Percentiles rank a stretch among this genome's conserved stretches.
phyloP scores from a whole-genome alignment of 2,888 invertebrate genomes.

The Operophtera brumata region DNA sequence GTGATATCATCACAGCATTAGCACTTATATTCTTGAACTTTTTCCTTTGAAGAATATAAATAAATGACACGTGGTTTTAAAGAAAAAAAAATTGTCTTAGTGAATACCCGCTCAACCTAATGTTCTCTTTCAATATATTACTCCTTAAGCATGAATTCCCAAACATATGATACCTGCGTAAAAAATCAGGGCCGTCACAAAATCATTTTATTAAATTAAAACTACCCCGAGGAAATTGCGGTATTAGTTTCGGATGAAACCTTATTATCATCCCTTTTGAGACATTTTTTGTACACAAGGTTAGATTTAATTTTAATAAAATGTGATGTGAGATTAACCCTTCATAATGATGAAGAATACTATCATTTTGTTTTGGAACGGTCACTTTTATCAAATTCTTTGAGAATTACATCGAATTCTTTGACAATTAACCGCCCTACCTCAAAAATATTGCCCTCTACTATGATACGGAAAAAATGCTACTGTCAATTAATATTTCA shows the following conservation, averaged over 20 bases:
- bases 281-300: constrained; percentile 56
- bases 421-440: too few relatives aligned
- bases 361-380: constrained; percentile 19
- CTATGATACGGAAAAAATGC: too few relatives aligned
- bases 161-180: background rate
- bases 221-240: constrained; percentile 55
- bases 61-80: too few relatives aligned
- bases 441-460: too few relatives aligned
- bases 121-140: too few relatives aligned
- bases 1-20: too few relatives aligned
- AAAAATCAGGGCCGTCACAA: constrained; percentile 16
- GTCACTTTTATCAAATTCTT: constrained; percentile 6
- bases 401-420: background rate
- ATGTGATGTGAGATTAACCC: constrained; percentile 24
- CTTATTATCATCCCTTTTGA: constrained; percentile 54
- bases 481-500: too few relatives aligned
- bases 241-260: constrained; percentile 72
- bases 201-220: constrained; percentile 47
- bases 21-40: too few relatives aligned
- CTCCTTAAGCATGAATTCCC: background rate
- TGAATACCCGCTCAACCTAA: too few relatives aligned
- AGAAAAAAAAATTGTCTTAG: too few relatives aligned
- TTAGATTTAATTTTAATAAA: constrained; percentile 57
- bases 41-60: too few relatives aligned
- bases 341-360: constrained; percentile 18